phyloP scores from a whole-genome alignment of 1,140 invertebrate species.

The Drosophila bifasciata region DNA sequence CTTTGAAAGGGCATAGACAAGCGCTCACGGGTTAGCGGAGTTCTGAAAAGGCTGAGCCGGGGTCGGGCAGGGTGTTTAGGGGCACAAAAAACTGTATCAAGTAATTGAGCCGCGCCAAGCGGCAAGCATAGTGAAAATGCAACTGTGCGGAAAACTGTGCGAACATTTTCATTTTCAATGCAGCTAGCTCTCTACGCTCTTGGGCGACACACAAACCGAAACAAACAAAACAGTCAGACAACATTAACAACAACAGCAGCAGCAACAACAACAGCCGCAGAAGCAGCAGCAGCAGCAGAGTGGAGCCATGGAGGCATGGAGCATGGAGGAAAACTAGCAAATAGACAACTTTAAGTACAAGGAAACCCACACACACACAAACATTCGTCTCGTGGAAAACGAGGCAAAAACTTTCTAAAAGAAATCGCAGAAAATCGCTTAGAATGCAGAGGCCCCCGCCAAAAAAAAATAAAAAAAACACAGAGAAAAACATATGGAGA shows the following conservation, averaged over 20 bases:
- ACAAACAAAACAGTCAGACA: conserved; percentile 22
- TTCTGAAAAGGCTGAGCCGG: neutral
- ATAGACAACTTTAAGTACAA: conserved; percentile 81
- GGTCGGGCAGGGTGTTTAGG: neutral
- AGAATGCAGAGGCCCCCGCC: conserved; percentile 44
- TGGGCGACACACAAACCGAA: conserved; percentile 21
- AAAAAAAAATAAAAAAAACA: conserved; percentile 39
- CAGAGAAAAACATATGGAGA: conserved; percentile 67
- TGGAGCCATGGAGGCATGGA: conserved; percentile 6
- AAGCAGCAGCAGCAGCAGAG: conserved; percentile 11
- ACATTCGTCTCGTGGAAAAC: conserved; percentile 7
- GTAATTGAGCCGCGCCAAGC: conserved; percentile 78
- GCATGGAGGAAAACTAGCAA: conserved; percentile 59
- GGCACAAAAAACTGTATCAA: conserved; percentile 69
- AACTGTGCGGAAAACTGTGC: conserved; percentile 82
- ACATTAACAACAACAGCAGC: conserved; percentile 34
- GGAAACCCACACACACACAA: conserved; percentile 33
- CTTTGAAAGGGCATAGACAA: neutral
- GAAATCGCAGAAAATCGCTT: conserved; percentile 78
- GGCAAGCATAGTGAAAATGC: conserved; percentile 77
- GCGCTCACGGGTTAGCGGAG: neutral
- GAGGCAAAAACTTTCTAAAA: conserved; percentile 39
- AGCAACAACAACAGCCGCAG: conserved; percentile 31
- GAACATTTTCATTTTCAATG: conserved; percentile 82
- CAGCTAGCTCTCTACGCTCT: conserved; percentile 71